phyloP scores from a whole-genome alignment of 2,797 vertebrate species.

The Phoxinus dragarum region DNA sequence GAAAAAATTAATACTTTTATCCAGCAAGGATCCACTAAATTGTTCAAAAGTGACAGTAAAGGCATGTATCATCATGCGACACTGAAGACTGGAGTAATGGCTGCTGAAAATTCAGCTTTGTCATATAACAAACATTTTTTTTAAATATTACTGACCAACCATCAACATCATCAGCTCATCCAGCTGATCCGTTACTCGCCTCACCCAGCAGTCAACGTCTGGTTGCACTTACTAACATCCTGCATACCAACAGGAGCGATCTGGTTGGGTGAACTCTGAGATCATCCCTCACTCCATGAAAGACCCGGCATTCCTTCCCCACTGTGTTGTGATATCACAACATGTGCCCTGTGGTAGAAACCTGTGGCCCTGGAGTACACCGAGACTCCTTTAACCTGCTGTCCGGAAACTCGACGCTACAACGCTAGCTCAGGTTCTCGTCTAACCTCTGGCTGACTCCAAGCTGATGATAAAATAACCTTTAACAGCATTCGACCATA shows the following conservation, averaged over 20 bases:
- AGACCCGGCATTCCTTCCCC: constrained; percentile 33
- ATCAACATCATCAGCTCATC: not conserved
- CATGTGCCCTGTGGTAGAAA: constrained; percentile 2
- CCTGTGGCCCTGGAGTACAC: not conserved
- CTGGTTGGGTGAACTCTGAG: constrained; percentile 18
- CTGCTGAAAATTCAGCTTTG: not conserved
- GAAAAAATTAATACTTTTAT: not conserved
- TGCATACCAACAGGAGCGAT: constrained; percentile 16
- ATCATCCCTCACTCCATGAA: constrained; percentile 40
- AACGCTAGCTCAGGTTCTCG: constrained; percentile 3
- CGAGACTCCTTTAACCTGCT: not conserved
- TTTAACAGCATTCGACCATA: not conserved
- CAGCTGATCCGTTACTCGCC: not conserved
- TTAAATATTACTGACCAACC: not conserved
- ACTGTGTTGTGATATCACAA: constrained; percentile 24
- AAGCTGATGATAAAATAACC: constrained; percentile 24
- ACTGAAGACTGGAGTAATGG: not conserved
- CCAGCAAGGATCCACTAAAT: not conserved
- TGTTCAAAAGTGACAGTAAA: not conserved
- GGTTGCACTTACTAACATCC: constrained; percentile 42
- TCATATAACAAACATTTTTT: too few species aligned
- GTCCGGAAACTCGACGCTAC: constrained; percentile 8
- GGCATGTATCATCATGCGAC: not conserved
- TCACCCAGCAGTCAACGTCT: constrained; percentile 11
- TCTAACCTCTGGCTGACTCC: constrained; percentile 38